Base-by-base conservation (phyloP, 2,113 vertebrate species). In the Psilopsiagon aurifrons region DNA sequence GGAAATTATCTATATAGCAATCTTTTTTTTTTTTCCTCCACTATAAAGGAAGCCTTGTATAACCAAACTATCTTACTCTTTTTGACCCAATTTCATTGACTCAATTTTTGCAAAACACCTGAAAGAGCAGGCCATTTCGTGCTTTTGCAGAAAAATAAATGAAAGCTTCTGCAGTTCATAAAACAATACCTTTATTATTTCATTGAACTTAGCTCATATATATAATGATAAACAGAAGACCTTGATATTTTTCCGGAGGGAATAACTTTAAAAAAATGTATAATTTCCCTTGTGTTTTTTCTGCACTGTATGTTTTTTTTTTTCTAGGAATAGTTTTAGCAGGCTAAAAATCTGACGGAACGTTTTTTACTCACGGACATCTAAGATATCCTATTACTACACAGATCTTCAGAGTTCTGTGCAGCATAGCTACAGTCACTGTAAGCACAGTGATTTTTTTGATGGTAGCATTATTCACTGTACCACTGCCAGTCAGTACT, bases 171-270 rank as follows among this genome's bases (percentile, higher is more conserved):
- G 68, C 91, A 88, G 59, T 91, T 96, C 83, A 90, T 96, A 92
- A 96, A 95, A 97, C 92, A 97, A 97, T 97, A 93, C 70, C 95
- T 97, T 86, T 83, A 95, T 91, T 31, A 95, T 98, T 98, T 97
- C 95, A 96, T 90, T 95, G 86, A 97, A 91, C 88, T 97, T 97
- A 92, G 88, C 83, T 96, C 94, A 94, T 98, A 97, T 98, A 92
- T 81, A 94, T 97, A 97, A 98, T 97, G 90, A 96, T 95, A 97
- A 98, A 97, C 96, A 98, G 97, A 95, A 97, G 83, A 80, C 14
- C 19, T 91, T 94, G 22, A 5, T 94, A 83, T 95, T 96, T 96
- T 96, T 95, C 91, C 93, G 91, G 47, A 10, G 8, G 60, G 84
- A 97, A 95, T 88, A 92, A 68, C 37, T 77, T 92, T 13, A 17